Base-by-base conservation (phyloP, 92 coral and sea anemone species). In the Actinernus sp. region DNA sequence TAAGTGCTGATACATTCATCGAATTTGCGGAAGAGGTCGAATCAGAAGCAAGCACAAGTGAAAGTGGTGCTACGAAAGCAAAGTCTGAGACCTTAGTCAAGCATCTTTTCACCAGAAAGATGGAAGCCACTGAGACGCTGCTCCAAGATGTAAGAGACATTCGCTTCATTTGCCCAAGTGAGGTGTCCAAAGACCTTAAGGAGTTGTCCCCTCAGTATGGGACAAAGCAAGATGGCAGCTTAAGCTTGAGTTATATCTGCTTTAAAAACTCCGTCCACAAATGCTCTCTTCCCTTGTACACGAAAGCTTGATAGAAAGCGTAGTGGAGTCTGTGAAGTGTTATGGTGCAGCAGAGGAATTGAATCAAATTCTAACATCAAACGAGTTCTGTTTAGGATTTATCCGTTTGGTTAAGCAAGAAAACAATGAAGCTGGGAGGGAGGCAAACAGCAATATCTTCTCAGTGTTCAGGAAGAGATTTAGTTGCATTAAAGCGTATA, bases 361-460 rank as follows among this genome's bases (percentile, higher is more conserved):
- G 26, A 50, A 36, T 5, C 53, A 25, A 1, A 20, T 54, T 18
- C 58, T 88, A 26, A 61, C 49, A 5, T 60, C 83, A 9, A 20
- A 24, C 19, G 64, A 83, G 45, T 88, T 88, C 45, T 52, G 47
- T 39, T 67, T 53, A 4, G 88, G 90, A 30, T 20, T 88, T 39
- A 49, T 73, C 30, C 84, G 95, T 6, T 62, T 83, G 14, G 64
- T 88, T 34, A 90, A 69, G 26, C 91, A 88, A 38, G 80, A 55
- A 27, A 64, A 74, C 29, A 41, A 49, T 7, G 19, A 31, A 19
- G 27, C 34, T 0, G 40, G 60, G n/a, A 28, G 32, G 18, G 32
- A 62, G 14, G 36, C 77, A 5, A 55, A 63, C 17, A 78, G 62
- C 0, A 20, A n/a, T 24, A 49, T 69, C 3, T 34, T 72, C 21